A percentile compares a stretch with the other conserved stretches of the same genome.
These are phyloP conservation scores for Temnopleurus reevesii DNA, from an alignment of 53 echinoderm and acorn worm species.

Conservation along the genomic window DNA sequence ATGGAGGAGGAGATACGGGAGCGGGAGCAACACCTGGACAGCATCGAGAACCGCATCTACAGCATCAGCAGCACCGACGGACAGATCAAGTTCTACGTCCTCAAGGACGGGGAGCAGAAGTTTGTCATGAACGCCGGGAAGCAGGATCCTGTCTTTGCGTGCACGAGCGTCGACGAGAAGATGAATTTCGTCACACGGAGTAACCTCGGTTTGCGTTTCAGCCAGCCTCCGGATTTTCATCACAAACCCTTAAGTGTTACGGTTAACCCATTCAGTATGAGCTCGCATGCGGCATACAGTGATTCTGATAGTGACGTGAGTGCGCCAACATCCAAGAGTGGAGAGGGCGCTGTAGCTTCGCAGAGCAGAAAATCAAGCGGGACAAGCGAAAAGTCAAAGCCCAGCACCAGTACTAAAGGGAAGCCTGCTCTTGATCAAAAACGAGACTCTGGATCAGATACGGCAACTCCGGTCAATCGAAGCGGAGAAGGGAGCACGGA, in stretches of 20 bases:
- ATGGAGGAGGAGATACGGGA: constrained; percentile 67
- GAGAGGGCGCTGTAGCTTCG: neutral
- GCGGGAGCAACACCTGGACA: constrained; percentile 61
- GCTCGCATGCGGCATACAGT: constrained; percentile 76
- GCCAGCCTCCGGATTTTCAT: constrained; percentile 79
- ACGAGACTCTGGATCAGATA: constrained; percentile 41
- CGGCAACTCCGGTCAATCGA: constrained; percentile 20
- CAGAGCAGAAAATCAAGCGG: constrained; percentile 53
- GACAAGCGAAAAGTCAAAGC: constrained; percentile 47
- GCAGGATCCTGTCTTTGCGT: constrained; percentile 91
- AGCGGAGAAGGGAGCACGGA: constrained; percentile 72
- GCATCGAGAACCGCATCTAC: constrained; percentile 89
- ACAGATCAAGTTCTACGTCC: constrained; percentile 88
- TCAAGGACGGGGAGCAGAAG: constrained; percentile 87
- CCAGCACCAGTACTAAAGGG: constrained; percentile 60
- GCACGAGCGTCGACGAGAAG: constrained; percentile 90
- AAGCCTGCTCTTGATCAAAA: neutral
- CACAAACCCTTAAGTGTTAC: constrained; percentile 93
- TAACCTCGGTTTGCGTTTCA: constrained; percentile 78
- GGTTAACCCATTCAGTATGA: constrained; percentile 89
- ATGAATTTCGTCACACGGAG: constrained; percentile 88
- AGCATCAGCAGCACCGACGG: constrained; percentile 85
- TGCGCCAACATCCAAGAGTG: constrained; percentile 34
- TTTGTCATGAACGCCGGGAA: constrained; percentile 76
- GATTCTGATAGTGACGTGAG: constrained; percentile 91